Conservation (phyloP, 2,888 invertebrate species). For the Helleia helle region DNA sequence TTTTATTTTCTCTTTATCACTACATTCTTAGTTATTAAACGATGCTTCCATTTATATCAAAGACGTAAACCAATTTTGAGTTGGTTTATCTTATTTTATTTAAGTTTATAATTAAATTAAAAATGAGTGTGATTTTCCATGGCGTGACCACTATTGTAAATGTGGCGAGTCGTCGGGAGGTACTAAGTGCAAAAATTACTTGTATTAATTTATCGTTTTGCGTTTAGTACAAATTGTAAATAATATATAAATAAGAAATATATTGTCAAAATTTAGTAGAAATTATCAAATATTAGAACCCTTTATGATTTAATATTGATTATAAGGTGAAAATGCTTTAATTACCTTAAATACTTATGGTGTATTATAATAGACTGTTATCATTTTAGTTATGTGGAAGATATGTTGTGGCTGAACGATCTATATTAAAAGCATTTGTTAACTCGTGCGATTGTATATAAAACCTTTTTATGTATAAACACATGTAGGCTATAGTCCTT, state of each 20-base stretch:
- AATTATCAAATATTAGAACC: constrained; percentile 54
- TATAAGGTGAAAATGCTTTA: constrained; percentile 73
- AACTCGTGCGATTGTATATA: not conserved
- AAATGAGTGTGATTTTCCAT: constrained; percentile 66
- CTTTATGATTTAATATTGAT: constrained; percentile 68
- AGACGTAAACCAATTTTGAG: constrained; percentile 67
- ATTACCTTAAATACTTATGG: constrained; percentile 68
- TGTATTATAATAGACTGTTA: constrained; percentile 74
- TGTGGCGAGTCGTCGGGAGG: constrained; percentile 37
- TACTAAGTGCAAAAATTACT: constrained; percentile 50
- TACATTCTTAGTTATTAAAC: constrained; percentile 58
- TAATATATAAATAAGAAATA: constrained; percentile 45
- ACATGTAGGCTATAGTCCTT: too few species aligned
- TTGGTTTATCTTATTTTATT: constrained; percentile 60
- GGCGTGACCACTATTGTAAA: constrained; percentile 57
- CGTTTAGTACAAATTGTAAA: constrained; percentile 56
- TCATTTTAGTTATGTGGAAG: constrained; percentile 62
- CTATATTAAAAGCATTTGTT: constrained; percentile 3
- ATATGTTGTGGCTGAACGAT: constrained; percentile 27
- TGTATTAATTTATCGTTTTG: constrained; percentile 59
- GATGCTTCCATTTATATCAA: constrained; percentile 74
- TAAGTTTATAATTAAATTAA: constrained; percentile 49
- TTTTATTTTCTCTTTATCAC: constrained; percentile 31
- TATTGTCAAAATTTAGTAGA: constrained; percentile 45
- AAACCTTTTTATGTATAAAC: too few species aligned